Base-by-base conservation (phyloP, 2,113 vertebrate species). In the Ramphastos sulfuratus region DNA sequence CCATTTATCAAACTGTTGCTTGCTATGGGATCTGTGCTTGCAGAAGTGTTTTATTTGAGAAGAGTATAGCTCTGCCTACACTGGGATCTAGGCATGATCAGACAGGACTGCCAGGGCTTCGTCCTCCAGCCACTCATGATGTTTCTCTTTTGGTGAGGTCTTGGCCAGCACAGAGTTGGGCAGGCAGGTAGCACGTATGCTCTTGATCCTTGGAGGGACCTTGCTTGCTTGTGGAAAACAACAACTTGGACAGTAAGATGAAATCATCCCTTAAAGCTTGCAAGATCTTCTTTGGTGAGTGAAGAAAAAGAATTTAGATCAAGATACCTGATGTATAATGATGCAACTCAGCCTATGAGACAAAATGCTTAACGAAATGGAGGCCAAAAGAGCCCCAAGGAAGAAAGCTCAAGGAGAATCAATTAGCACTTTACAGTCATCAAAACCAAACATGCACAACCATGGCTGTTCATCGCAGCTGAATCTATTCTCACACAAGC, bases 351-450 rank as follows among this genome's bases (percentile, higher is more conserved):
- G n/a, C 7, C 33, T 60, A 28, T 77, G 42, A 92, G 28, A 16
- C n/a, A 91, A 94, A 94, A 80, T 56, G 5, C 24, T 35, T 72
- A 87, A 64, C 2, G 9, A 89, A 83, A 78, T 64, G 19, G 20
- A 81, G 33, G 28, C 56, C 28, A 78, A 71, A 87, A 75, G 14
- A 85, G 50, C 92, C 80, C 84, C 13, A 7, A 88, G 95, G 48
- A 67, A 86, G 72, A 93, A 93, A 88, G 46, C 46, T 91, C 46
- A 64, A 48, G 73, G 21, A 86, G 77, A 92, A 78, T 71, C 90
- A 92, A 93, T 94, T 96, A 89, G 83, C 73, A 61, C 80, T 90
- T 92, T 88, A 44, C 58, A 94, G 80, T 83, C 93, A 92, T 92
- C 73, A 94, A 95, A 94, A 83, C 55, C 8, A 3, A 93, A 92